phyloP scores from a whole-genome alignment of 2,113 vertebrate species.

The Podarcis muralis region DNA sequence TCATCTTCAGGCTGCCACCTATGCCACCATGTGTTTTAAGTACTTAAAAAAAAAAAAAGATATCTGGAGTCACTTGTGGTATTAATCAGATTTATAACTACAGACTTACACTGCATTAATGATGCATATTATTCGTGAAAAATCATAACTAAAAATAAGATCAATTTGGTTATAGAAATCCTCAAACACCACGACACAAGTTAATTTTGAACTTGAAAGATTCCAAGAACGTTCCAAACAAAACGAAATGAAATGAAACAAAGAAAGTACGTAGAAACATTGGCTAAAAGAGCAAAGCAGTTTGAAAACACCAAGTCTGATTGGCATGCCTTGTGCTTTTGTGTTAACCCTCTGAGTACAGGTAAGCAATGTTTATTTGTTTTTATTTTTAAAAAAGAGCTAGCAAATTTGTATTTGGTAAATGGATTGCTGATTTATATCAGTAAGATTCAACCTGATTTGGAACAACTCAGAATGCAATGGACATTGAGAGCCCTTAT shows the following conservation, averaged over 20 bases:
- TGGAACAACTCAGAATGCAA: background rate
- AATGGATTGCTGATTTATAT: slow-evolving; percentile 50
- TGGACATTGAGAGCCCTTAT: background rate
- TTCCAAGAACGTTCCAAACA: slow-evolving; percentile 68
- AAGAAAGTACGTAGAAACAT: slow-evolving; percentile 56
- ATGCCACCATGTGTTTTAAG: slow-evolving; percentile 68
- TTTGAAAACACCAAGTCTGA: slow-evolving; percentile 71
- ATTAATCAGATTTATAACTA: slow-evolving; percentile 71
- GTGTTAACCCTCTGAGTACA: slow-evolving; percentile 74
- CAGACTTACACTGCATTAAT: slow-evolving; percentile 73
- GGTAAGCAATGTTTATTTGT: slow-evolving; percentile 58
- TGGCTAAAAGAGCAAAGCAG: slow-evolving; percentile 77
- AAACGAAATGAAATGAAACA: slow-evolving; percentile 51
- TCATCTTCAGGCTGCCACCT: slow-evolving; percentile 45
- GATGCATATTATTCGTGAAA: slow-evolving; percentile 72
- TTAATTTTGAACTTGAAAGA: slow-evolving; percentile 72
- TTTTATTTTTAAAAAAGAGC: slow-evolving; percentile 12
- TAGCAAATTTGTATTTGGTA: slow-evolving; percentile 46
- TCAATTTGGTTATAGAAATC: slow-evolving; percentile 79
- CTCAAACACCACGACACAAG: slow-evolving; percentile 76
- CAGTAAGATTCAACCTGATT: slow-evolving; percentile 27
- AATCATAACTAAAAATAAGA: slow-evolving; percentile 73
- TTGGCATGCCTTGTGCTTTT: slow-evolving; percentile 80
- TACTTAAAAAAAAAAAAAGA: slow-evolving; percentile 61
- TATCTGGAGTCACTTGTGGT: slow-evolving; percentile 65